Evolutionary conservation across 2,113 vertebrate species (phyloP).

Genomic region (Albula glossodonta): DNA sequence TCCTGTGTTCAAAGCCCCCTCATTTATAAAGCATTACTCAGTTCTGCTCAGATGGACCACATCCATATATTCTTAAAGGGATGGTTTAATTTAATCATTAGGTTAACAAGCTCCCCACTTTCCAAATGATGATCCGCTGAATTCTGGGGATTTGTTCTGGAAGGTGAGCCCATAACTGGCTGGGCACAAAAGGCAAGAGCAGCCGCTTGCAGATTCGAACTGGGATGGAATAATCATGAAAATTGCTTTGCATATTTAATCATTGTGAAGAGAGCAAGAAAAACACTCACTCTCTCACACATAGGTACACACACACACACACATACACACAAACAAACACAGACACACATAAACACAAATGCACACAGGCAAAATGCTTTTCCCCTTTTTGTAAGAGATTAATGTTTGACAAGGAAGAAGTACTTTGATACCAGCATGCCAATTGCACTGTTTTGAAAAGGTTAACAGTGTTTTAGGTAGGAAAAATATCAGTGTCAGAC

Average conservation of each 20-base stretch:
- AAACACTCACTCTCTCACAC: slow-evolving; percentile 23
- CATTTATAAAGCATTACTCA: slow-evolving; percentile 91
- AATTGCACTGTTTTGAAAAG: slow-evolving; percentile 66
- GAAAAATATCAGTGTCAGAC: not conserved
- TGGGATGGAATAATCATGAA: slow-evolving; percentile 79
- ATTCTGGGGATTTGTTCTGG: slow-evolving; percentile 92
- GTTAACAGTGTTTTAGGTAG: slow-evolving; percentile 20
- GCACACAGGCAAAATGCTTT: slow-evolving; percentile 64
- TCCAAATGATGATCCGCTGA: slow-evolving; percentile 91
- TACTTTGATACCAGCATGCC: slow-evolving; percentile 48
- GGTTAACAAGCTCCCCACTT: slow-evolving; percentile 91
- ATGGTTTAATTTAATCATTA: slow-evolving; percentile 98
- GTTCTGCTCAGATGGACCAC: slow-evolving; percentile 89
- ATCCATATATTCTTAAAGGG: slow-evolving; percentile 97
- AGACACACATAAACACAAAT: too few relatives aligned
- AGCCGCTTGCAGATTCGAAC: slow-evolving; percentile 78
- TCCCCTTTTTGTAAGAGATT: slow-evolving; percentile 72
- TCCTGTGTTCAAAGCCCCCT: slow-evolving; percentile 73
- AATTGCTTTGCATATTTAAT: slow-evolving; percentile 88
- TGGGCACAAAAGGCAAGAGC: slow-evolving; percentile 74
- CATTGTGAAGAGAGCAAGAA: slow-evolving; percentile 61
- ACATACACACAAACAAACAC: not conserved
- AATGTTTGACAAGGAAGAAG: slow-evolving; percentile 38
- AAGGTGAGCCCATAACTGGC: slow-evolving; percentile 88
- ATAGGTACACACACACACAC: slow-evolving; percentile 5